Base-by-base conservation (phyloP, 2,888 invertebrate species). In the Epiperipatus broadwayi region DNA sequence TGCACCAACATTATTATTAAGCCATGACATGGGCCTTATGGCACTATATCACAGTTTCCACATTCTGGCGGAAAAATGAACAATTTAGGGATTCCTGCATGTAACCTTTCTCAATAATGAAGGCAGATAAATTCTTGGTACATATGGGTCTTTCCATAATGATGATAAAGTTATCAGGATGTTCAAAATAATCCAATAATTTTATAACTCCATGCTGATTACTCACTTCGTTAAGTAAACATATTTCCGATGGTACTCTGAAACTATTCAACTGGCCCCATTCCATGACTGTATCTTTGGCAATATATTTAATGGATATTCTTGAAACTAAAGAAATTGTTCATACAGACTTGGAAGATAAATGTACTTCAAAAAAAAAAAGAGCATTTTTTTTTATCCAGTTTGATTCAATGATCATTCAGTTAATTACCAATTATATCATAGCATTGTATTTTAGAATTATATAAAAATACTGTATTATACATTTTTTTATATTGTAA, bases 91-190 rank as follows among this genome's bases (percentile, higher is more conserved):
- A 50, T 49, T 71, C 69, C 29, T 57, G 55, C 27, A 70, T 52
- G 18, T 60, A 55, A 20, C 65, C 65, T 41, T 64, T 62, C 45
- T 69, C 67, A 12, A 68, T 65, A 46, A 71, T 70, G 53, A 63
- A 71, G 53, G 71, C 70, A 54, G 69, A 71, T 38, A 71, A 57
- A 50, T 71, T 70, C 49, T 63, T 63, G 40, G 60, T 64, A 16
- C 61, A 58, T 37, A 66, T 64, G 2, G 68, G 67, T 32, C 66
- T 53, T 49, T 71, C 69, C 68, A 71, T 68, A 29, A 71, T 60
- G 40, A 71, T 64, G 39, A 70, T 57, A 53, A 63, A 70, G 35
- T 52, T 50, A 47, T 66, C 65, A 15, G 53, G 49, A 39, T 59
- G 52, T 48, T 67, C 66, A 49, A 58, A 70, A 55, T 61, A 68